These are phyloP conservation scores for Bufo bufo DNA, from an alignment of 2,113 vertebrate genomes.

Conservation along the genomic window DNA sequence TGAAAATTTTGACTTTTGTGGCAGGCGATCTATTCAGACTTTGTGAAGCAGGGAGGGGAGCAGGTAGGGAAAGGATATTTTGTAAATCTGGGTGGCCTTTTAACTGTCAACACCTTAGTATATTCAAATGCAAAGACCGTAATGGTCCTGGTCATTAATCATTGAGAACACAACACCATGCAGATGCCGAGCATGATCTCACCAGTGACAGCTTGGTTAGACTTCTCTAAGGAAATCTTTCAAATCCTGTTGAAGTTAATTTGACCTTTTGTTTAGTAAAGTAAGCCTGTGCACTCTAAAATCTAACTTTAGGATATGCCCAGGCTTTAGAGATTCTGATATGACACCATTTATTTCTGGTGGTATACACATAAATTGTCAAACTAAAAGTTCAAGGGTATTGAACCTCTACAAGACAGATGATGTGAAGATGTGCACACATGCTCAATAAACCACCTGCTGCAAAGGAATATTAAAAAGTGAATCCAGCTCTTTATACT, in stretches of 20 bases:
- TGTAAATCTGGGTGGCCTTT: constrained; percentile 54
- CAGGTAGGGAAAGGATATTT: constrained; percentile 48
- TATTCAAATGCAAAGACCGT: constrained; percentile 44
- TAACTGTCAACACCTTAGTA: constrained; percentile 47
- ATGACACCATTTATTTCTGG: constrained; percentile 2
- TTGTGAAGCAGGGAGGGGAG: constrained; percentile 56
- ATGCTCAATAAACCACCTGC: not conserved
- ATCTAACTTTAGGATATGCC: not conserved
- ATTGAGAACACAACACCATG: constrained; percentile 22
- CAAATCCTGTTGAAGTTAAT: constrained; percentile 44
- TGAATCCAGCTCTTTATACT: not conserved
- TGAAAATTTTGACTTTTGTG: constrained; percentile 43
- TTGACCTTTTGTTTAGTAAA: constrained; percentile 48
- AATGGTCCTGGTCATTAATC: constrained; percentile 46
- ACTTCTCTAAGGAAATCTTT: constrained; percentile 40
- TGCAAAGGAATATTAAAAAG: not conserved
- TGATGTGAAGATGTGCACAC: not conserved
- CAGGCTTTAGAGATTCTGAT: not conserved
- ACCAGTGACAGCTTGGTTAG: constrained; percentile 6
- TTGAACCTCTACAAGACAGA: not conserved
- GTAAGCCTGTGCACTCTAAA: constrained; percentile 10
- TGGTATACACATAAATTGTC: not conserved
- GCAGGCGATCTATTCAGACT: constrained; percentile 47
- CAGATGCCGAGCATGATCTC: constrained; percentile 32
- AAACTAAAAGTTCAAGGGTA: not conserved